Percentiles rank a stretch among this genome's conserved stretches.
Evolutionary conservation across 2,797 vertebrate genomes (phyloP).

Genomic region (Syngnathus rostellatus): DNA sequence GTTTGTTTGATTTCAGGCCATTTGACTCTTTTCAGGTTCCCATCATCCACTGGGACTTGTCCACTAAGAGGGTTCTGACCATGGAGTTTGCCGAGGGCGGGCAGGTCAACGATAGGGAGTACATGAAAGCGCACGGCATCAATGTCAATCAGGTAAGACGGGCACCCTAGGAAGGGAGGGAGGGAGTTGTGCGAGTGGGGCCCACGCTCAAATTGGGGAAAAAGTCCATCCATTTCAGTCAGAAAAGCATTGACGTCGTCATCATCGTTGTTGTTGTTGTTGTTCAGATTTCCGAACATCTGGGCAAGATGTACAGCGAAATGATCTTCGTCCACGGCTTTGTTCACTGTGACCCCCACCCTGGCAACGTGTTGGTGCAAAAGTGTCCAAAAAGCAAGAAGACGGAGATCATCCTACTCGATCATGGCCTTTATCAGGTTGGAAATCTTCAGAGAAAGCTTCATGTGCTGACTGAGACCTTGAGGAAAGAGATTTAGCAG

Average conservation of each 20-base stretch:
- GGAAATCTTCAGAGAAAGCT: conserved; percentile 32
- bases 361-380: conserved; percentile 87
- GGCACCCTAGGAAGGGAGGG: too few relatives aligned
- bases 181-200: too few relatives aligned
- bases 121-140: conserved; percentile 82
- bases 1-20: conserved; percentile 5
- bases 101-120: conserved; percentile 86
- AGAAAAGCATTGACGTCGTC: too few relatives aligned
- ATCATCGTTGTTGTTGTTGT: not conserved
- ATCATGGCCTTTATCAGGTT: conserved; percentile 96
- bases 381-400: conserved; percentile 72
- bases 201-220: too few relatives aligned
- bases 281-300: conserved; percentile 80
- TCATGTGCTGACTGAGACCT: conserved; percentile 46
- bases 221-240: too few relatives aligned
- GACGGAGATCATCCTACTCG: conserved; percentile 83
- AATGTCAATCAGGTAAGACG: conserved; percentile 81
- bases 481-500: conserved; percentile 26
- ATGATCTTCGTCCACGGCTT: conserved; percentile 98
- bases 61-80: conserved; percentile 84
- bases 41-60: conserved; percentile 87
- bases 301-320: conserved; percentile 92
- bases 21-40: conserved; percentile 72
- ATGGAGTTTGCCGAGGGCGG: conserved; percentile 96
- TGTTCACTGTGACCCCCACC: conserved; percentile 96